A percentile compares a stretch with the other conserved stretches of the same genome.
Conservation (phyloP, 2,888 invertebrate species). For the Chalcis sispes region DNA sequence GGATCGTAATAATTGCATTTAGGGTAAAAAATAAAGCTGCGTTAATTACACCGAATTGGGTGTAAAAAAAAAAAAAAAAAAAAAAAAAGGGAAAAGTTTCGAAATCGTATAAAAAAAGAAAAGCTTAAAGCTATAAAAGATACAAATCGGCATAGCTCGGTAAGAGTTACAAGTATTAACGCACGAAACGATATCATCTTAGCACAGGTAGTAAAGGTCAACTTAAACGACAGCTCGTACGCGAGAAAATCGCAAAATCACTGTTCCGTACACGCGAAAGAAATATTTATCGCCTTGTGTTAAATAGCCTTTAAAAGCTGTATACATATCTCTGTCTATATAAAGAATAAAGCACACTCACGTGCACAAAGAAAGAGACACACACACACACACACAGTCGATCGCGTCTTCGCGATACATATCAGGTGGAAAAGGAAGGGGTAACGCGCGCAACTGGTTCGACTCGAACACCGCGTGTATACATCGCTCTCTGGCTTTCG, state of each 20-base stretch:
- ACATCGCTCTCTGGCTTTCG: conserved; percentile 7
- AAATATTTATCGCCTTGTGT: conserved; percentile 37
- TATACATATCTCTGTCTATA: not conserved
- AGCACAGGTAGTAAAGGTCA: conserved; percentile 24
- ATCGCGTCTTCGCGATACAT: not conserved
- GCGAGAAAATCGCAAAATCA: conserved; percentile 15
- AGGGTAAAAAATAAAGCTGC: too few relatives aligned
- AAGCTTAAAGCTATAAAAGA: not conserved
- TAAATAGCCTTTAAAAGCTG: conserved; percentile 24
- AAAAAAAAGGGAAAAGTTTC: too few relatives aligned
- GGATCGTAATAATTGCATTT: too few relatives aligned
- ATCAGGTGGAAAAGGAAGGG: not conserved
- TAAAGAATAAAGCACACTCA: not conserved
- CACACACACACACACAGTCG: not conserved
- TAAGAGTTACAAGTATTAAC: too few relatives aligned
- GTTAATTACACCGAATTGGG: too few relatives aligned
- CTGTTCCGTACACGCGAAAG: conserved; percentile 17
- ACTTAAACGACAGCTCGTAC: too few relatives aligned
- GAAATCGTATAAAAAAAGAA: too few relatives aligned
- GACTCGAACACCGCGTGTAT: not conserved
- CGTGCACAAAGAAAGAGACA: too few relatives aligned
- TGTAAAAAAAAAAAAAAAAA: too few relatives aligned
- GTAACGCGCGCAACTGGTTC: conserved; percentile 31
- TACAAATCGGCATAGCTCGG: too few relatives aligned
- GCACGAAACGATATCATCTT: too few relatives aligned